Conservation (phyloP, 2,113 vertebrate genomes). For the Odontophorus gujanensis region DNA sequence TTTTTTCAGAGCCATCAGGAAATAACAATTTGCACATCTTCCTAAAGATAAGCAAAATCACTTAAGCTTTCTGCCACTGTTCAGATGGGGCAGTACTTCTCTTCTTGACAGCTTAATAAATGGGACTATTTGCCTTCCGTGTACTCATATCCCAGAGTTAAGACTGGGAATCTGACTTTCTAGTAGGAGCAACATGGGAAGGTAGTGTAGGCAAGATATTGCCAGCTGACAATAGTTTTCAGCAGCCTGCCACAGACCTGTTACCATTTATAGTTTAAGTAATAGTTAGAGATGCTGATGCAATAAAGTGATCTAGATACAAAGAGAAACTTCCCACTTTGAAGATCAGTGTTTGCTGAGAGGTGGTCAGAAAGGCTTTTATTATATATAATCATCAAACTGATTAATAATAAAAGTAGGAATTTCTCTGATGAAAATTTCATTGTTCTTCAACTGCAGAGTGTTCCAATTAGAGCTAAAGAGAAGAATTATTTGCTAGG, state of each 20-base stretch:
- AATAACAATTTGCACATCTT: background rate
- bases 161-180: background rate
- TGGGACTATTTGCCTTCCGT: background rate
- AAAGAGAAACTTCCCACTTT: background rate
- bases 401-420: background rate
- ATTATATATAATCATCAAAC: background rate
- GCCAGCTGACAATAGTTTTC: background rate
- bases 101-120: background rate
- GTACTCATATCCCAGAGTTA: background rate
- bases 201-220: background rate
- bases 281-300: background rate
- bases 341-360: background rate
- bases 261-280: background rate
- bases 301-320: background rate
- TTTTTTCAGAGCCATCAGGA: background rate
- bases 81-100: background rate
- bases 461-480: constrained; percentile 1
- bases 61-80: background rate
- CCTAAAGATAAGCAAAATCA: background rate
- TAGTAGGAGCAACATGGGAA: background rate
- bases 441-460: background rate
- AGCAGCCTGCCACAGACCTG: background rate
- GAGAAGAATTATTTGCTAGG: background rate
- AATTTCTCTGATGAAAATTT: constrained; percentile 1
- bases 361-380: background rate